Conservation (phyloP, 2,113 vertebrate species). For the Oryzias javanicus region DNA sequence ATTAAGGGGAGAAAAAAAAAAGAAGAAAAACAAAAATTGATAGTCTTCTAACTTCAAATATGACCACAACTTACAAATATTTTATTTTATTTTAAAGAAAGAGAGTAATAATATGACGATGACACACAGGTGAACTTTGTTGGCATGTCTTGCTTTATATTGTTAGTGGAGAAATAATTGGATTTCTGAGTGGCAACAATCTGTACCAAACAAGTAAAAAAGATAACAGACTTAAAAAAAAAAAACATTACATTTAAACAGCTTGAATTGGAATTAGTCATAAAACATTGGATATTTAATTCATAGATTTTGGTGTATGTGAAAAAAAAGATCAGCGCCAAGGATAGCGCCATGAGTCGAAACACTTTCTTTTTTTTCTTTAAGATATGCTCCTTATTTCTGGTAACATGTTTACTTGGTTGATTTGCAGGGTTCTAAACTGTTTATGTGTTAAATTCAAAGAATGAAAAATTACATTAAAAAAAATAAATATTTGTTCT, state of each 20-base stretch:
- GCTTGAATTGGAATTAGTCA: too few species aligned
- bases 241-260: background rate
- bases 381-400: too few species aligned
- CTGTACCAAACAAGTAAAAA: slow-evolving; percentile 39
- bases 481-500: background rate
- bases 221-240: slow-evolving; percentile 36
- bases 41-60: slow-evolving; percentile 28
- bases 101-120: background rate
- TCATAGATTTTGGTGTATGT: background rate
- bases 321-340: slow-evolving; percentile 50
- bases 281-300: slow-evolving; percentile 1
- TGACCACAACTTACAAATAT: slow-evolving; percentile 41
- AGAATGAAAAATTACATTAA: background rate
- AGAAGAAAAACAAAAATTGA: slow-evolving; percentile 33
- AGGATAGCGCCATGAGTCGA: slow-evolving; percentile 36
- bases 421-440: too few species aligned
- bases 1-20: slow-evolving; percentile 48
- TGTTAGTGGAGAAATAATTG: slow-evolving; percentile 35
- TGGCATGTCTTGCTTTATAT: slow-evolving; percentile 6
- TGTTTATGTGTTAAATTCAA: background rate
- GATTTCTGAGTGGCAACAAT: slow-evolving; percentile 29
- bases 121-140: slow-evolving; percentile 2
- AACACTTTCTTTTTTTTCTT: background rate
- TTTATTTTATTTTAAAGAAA: slow-evolving; percentile 20
- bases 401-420: too few species aligned